Conservation (phyloP, 2,113 vertebrate genomes). For the Trichomycterus rosablanca region DNA sequence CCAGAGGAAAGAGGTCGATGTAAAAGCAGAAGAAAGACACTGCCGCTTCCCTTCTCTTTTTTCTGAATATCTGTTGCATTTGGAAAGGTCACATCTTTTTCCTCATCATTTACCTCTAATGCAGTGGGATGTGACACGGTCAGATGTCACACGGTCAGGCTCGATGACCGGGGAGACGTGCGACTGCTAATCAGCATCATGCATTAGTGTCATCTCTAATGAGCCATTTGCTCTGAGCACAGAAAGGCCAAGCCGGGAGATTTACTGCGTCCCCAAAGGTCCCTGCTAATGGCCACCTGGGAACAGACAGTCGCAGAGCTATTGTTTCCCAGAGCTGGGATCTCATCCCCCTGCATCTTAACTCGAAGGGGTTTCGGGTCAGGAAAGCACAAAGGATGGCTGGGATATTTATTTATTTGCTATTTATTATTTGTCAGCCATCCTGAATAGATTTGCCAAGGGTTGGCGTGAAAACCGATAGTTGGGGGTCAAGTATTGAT, state of each 20-base stretch:
- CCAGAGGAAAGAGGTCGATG: not conserved
- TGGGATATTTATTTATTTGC: not conserved
- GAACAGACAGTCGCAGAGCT: conserved; percentile 34
- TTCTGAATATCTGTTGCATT: conserved; percentile 44
- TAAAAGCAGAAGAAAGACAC: not conserved
- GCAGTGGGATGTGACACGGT: conserved; percentile 51
- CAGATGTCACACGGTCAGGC: conserved; percentile 62
- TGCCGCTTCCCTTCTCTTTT: conserved; percentile 34
- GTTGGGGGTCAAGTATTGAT: conserved; percentile 65
- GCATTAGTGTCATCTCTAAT: conserved; percentile 72
- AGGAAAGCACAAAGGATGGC: not conserved
- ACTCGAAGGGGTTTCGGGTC: not conserved
- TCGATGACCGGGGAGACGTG: conserved; percentile 55
- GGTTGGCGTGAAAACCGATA: conserved; percentile 19
- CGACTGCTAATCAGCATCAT: conserved; percentile 71
- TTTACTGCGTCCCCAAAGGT: conserved; percentile 62
- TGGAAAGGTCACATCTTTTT: conserved; percentile 65
- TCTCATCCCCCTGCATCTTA: conserved; percentile 14
- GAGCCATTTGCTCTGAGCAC: conserved; percentile 67
- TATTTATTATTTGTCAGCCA: not conserved
- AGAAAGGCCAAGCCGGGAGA: conserved; percentile 71
- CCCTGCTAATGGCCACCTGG: conserved; percentile 60
- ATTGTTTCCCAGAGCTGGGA: conserved; percentile 32
- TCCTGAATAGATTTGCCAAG: not conserved
- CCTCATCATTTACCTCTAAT: conserved; percentile 68